Percentiles rank a stretch among this genome's conserved stretches.
Evolutionary conservation across 2,797 vertebrate species (phyloP).

Genomic region (Hoplostethus mediterraneus): DNA sequence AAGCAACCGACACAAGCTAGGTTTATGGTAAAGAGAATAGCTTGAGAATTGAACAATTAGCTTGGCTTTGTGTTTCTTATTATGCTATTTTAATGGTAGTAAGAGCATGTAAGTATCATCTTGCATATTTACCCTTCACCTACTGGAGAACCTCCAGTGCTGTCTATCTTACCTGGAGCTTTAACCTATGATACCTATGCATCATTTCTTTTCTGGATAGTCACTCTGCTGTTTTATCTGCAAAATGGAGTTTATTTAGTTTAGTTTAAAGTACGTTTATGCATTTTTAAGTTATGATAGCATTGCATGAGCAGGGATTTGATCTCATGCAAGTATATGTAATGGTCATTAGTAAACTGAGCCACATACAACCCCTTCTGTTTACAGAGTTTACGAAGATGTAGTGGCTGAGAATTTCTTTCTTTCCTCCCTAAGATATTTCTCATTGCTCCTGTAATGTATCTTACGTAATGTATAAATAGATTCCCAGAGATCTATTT

Average conservation of each 20-base stretch:
- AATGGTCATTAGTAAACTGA: constrained; percentile 1
- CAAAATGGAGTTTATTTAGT: no score
- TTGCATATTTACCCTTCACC: constrained; percentile 7
- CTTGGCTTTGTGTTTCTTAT: no score
- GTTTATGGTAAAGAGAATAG: constrained; percentile 10
- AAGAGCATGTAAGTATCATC: neutral
- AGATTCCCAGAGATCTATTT: constrained; percentile 26
- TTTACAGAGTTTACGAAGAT: neutral
- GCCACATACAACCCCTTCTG: neutral
- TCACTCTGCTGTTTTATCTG: neutral
- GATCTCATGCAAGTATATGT: neutral
- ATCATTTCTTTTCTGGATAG: neutral
- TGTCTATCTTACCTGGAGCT: neutral
- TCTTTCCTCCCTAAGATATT: constrained; percentile 17
- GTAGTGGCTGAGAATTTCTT: constrained; percentile 3
- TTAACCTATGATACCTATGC: neutral
- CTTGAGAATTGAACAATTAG: no score
- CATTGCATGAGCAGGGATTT: constrained; percentile 2
- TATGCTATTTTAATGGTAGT: neutral
- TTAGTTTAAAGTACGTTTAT: neutral
- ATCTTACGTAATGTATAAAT: neutral
- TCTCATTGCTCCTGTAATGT: constrained; percentile 6
- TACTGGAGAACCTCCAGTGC: neutral
- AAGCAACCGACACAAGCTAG: constrained; percentile 18
- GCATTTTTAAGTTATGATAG: neutral